Evolutionary conservation across 1,140 invertebrate species (phyloP), one percentile per base, ranked within the genome.

Genomic region (Euura lappo): DNA sequence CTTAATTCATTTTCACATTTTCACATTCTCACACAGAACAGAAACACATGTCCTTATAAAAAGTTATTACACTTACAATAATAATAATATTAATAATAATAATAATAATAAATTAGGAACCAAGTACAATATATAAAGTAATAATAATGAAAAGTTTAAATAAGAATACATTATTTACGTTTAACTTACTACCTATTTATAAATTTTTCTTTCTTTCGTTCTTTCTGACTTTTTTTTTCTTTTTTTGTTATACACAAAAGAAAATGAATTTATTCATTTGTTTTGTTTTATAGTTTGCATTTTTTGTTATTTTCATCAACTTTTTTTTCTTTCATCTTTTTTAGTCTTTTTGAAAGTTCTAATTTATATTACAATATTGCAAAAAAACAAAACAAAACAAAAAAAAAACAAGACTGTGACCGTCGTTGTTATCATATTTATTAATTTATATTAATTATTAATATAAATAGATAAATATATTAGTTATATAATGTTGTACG

Each of bases 41-140:
- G 11, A 68, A 28, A 44, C 13, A 42, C 71, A 72, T 72, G 72
- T 77, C 65, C 76, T 77, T 79, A 75, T 65, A 73, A 68, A 77
- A 76, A 73, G 72, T 77, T 60, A 72, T 77, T 75, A 74, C 75
- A 75, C 79, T 77, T 76, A 71, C 69, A 73, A 79, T 73, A 72
- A 74, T 78, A 75, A 78, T 79, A 76, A 81, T 75, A 28, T 4
- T 60, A 60, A 4, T 79, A 80, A 78, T 74, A 79, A 75, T 76
- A 75, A 77, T 83, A 82, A 77, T 80, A 86, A 87, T 87, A 87
- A 87, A 85, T 87, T 87, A 86, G 85, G 85, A 86, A 87, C 85
- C 84, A 87, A 82, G 79, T 87, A 87, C 79, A 81, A 84, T 83
- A 70, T 72, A 83, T 78, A 72, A 85, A 81, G 78, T 80, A 82